Evolutionary conservation across 2,888 invertebrate genomes (phyloP), one percentile per base, ranked within the genome.

Genomic region (Orthosia incerta): DNA sequence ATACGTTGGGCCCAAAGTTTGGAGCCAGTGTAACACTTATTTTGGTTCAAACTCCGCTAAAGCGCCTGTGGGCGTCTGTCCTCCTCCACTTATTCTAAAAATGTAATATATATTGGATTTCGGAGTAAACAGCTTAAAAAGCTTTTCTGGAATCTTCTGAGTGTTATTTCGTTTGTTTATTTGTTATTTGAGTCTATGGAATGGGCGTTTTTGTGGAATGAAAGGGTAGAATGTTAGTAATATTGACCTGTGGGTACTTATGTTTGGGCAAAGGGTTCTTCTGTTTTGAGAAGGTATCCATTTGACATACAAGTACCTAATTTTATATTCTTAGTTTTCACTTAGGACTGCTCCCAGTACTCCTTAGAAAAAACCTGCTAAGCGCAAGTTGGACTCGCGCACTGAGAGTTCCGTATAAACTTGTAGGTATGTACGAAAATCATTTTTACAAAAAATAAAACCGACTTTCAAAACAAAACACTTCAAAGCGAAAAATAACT

Each of bases 21-120:
- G 15, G 18, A 72, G 20, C 45, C 61, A 53, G 0, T 23, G 3
- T 7, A 13, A 50, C 16, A 68, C 56, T 46, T 76, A 68, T 68
- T 68, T 57, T 59, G 31, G n/a, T 59, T 13, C n/a, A 2, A 57
- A 68, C 31, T 57, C 51, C 9, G 1, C 16, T 16, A 51, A 51
- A 67, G 7, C 0, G 46, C 76, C 68, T 31, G 69, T 51, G 51
- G 74, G 74, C 74, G 69, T 51, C 12, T 23, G 15, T 20, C 46
- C 46, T 20, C 62, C 20, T 65, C 68, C 31, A 74, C 68, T 45
- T 59, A 45, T 65, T 74, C 79, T 65, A 70, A 79, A 82, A 82
- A 55, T 60, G 59, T 74, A 69, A 76, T 76, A 74, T 48, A 75
- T 80, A 75, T 74, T 79, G 61, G 70, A 70, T 70, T 65, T 75